Base-by-base conservation (phyloP, 1,140 invertebrate species). In the Psix sp. region DNA sequence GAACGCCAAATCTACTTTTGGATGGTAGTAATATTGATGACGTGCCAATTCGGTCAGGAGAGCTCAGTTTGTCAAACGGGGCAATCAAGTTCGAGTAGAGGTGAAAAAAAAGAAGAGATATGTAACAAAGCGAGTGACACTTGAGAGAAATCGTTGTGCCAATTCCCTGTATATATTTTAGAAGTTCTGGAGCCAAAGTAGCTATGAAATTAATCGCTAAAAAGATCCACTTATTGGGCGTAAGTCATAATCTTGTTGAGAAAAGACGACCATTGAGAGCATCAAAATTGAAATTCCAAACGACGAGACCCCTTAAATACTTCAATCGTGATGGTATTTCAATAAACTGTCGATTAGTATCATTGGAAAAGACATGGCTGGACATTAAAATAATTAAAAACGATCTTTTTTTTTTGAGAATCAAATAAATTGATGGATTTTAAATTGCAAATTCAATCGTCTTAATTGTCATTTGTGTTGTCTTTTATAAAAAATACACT, bases 211-310 rank as follows among this genome's bases (percentile, higher is more conserved):
- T 49, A 35, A 36, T 40, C 14, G 14, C 57, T 17, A 60, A 60
- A 56, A 26, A 13, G 24, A 40, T 54, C 33, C 10, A 52, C 52
- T 72, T 59, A 72, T 65, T 65, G 38, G 46, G 45, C 15, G 21
- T 5, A 51, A 14, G 38, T n/a, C 11, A 59, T 65, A 72, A 65
- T 52, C 52, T 51, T 51, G 38, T 52, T 35, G 33, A 7, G 59
- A 43, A 63, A 72, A 72, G 43, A 7, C 31, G 60, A 73, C 57
- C 42, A 46, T 66, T 56, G 49, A 67, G 40, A 40, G 62, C 62
- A 63, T 74, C 42, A 66, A 74, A 74, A 74, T 74, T 67, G 71
- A 67, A 74, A 74, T 74, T 74, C 71, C 71, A 57, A 14, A 26
- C 42, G 36, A 56, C 51, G 62, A 24, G 51, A 52, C 62, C 62